Evolutionary conservation across 1,140 invertebrate species (phyloP).

Genomic region (Galleria mellonella): DNA sequence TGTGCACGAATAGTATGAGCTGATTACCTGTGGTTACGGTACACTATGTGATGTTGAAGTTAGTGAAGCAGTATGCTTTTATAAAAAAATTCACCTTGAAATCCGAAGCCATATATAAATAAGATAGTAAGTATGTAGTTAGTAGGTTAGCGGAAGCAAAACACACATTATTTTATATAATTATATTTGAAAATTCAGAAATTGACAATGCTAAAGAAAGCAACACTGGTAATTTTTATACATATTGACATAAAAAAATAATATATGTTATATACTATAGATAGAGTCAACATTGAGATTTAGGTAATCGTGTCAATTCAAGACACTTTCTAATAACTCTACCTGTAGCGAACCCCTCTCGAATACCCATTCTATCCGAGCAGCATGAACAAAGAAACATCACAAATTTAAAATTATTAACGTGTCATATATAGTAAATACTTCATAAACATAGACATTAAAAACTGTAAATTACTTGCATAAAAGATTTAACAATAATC

Average conservation of each 20-base stretch:
- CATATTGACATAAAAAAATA: constrained; percentile 37
- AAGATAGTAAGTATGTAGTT: constrained; percentile 13
- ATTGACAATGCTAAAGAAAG: constrained; percentile 46
- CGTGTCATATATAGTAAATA: constrained; percentile 28
- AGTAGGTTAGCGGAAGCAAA: constrained; percentile 41
- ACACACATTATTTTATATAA: constrained; percentile 35
- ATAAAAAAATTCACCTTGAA: neutral
- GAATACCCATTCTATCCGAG: constrained; percentile 61
- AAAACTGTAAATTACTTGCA: constrained; percentile 23
- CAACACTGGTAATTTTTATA: constrained; percentile 42
- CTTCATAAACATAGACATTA: constrained; percentile 37
- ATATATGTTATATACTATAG: constrained; percentile 34
- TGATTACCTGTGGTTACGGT: constrained; percentile 2
- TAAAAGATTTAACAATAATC: constrained; percentile 14
- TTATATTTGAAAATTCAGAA: constrained; percentile 53
- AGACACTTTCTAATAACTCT: constrained; percentile 23
- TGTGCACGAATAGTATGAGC: neutral
- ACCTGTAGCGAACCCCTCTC: constrained; percentile 63
- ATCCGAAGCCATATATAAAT: neutral
- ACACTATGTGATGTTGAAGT: neutral
- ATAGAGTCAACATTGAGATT: constrained; percentile 23
- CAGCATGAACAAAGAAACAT: constrained; percentile 51
- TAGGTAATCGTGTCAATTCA: constrained; percentile 12
- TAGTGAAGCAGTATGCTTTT: neutral
- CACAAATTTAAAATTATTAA: constrained; percentile 26